Percentiles rank a stretch among this genome's conserved stretches.
Conservation (phyloP, 92 coral and sea anemone genomes). For the Epizoanthus stellaris region DNA sequence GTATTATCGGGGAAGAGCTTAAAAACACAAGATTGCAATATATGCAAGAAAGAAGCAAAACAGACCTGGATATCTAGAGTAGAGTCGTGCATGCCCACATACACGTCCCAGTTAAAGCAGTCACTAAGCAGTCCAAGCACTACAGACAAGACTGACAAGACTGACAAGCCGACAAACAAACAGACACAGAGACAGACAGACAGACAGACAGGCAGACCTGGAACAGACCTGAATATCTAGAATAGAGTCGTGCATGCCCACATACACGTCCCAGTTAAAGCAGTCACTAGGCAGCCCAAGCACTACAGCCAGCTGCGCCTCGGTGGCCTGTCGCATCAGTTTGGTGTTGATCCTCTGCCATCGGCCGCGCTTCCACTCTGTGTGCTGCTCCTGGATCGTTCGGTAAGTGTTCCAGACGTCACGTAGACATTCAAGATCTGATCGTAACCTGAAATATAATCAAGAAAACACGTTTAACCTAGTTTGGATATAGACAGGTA, state of each 20-base stretch:
- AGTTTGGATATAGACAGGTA: too few species aligned
- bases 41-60: neutral
- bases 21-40: too few species aligned
- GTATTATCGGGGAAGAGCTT: too few species aligned
- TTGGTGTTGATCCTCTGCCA: slow-evolving; percentile 98
- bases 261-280: slow-evolving; percentile 88
- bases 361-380: slow-evolving; percentile 96
- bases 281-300: slow-evolving; percentile 79
- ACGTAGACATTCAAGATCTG: slow-evolving; percentile 92
- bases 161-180: too few species aligned
- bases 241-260: slow-evolving; percentile 89
- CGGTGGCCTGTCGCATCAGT: slow-evolving; percentile 92
- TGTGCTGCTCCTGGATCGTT: slow-evolving; percentile 93
- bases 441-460: slow-evolving; percentile 66
- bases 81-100: slow-evolving; percentile 87
- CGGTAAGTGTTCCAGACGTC: slow-evolving; percentile 95
- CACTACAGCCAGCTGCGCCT: slow-evolving; percentile 84
- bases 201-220: too few species aligned
- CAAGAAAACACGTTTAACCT: too few species aligned
- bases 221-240: slow-evolving; percentile 83
- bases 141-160: slow-evolving; percentile 36
- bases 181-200: too few species aligned
- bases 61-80: slow-evolving; percentile 48
- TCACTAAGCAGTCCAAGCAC: slow-evolving; percentile 81
- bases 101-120: slow-evolving; percentile 87